Percentiles rank a stretch among this genome's conserved stretches.
These are phyloP conservation scores for Denticeps clupeoides DNA, from an alignment of 2,797 vertebrate species.

Conservation along the genomic window DNA sequence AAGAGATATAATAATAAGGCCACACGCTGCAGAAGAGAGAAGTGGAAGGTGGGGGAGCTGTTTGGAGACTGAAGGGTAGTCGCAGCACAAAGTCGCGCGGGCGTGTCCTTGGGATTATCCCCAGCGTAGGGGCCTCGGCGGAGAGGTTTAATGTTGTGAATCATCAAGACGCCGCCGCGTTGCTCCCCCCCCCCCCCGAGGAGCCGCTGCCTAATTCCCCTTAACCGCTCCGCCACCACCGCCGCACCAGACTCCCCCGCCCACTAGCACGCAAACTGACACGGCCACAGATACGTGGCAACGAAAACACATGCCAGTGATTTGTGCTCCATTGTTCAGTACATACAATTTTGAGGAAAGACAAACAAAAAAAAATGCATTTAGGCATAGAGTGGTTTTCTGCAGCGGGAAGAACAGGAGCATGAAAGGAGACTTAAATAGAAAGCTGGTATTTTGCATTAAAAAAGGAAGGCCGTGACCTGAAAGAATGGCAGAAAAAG, in stretches of 20 bases:
- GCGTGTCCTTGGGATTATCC: slow-evolving; percentile 26
- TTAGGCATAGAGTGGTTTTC: too few relatives aligned
- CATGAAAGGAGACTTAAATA: too few relatives aligned
- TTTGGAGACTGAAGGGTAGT: not conserved
- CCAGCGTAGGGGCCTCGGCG: slow-evolving; percentile 19
- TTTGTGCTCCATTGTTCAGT: too few relatives aligned
- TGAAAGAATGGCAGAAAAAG: too few relatives aligned
- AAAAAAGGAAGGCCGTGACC: too few relatives aligned
- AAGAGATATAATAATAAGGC: too few relatives aligned
- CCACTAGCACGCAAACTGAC: not conserved
- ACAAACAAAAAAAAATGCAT: too few relatives aligned
- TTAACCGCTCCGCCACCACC: slow-evolving; percentile 37
- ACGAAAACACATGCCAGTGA: too few relatives aligned
- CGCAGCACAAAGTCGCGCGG: not conserved
- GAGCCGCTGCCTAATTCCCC: slow-evolving; percentile 50
- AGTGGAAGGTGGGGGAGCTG: not conserved
- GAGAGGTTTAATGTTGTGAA: slow-evolving; percentile 33
- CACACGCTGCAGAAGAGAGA: not conserved
- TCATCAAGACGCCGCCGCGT: slow-evolving; percentile 32
- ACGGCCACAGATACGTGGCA: slow-evolving; percentile 5
- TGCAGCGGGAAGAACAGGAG: too few relatives aligned
- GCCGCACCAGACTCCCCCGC: slow-evolving; percentile 21
- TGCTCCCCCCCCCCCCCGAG: slow-evolving; percentile 5
- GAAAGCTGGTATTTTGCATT: too few relatives aligned
- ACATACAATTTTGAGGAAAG: too few relatives aligned